These are phyloP conservation scores for Pimpla rufipes DNA, from an alignment of 2,888 invertebrate genomes.

Conservation along the genomic window DNA sequence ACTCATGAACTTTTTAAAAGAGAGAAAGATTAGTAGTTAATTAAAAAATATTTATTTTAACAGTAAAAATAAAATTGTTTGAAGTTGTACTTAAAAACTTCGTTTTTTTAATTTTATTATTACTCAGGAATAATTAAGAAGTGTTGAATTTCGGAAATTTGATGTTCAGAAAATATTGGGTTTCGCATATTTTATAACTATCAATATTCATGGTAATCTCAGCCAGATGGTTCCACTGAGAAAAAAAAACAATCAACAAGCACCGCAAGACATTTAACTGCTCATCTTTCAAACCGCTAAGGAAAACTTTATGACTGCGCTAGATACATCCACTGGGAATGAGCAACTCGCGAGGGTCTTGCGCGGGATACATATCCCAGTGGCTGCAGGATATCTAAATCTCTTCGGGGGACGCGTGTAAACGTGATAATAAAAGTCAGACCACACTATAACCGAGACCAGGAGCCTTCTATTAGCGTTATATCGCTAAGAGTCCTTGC, in stretches of 20 bases:
- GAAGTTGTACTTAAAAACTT: too few species aligned
- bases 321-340: constrained; percentile 24
- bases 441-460: constrained; percentile 51
- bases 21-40: too few species aligned
- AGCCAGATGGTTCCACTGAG: too few species aligned
- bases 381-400: constrained; percentile 57
- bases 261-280: constrained; percentile 14
- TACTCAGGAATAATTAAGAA: too few species aligned
- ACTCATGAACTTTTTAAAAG: too few species aligned
- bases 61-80: too few species aligned
- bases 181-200: too few species aligned
- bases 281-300: constrained; percentile 25
- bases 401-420: constrained; percentile 43
- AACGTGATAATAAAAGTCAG: constrained; percentile 62
- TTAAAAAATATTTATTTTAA: too few species aligned
- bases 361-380: constrained; percentile 16
- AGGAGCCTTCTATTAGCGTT: constrained; percentile 59
- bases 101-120: too few species aligned
- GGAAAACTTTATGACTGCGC: constrained; percentile 31
- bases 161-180: too few species aligned
- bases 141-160: too few species aligned
- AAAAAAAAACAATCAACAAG: not conserved
- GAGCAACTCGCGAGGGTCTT: not conserved
- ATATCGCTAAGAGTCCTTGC: constrained; percentile 58
- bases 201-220: too few species aligned